Evolutionary conservation across 2,797 vertebrate genomes (phyloP), one percentile per base, ranked within the genome.

Genomic region (Lindbergichthys nudifrons): DNA sequence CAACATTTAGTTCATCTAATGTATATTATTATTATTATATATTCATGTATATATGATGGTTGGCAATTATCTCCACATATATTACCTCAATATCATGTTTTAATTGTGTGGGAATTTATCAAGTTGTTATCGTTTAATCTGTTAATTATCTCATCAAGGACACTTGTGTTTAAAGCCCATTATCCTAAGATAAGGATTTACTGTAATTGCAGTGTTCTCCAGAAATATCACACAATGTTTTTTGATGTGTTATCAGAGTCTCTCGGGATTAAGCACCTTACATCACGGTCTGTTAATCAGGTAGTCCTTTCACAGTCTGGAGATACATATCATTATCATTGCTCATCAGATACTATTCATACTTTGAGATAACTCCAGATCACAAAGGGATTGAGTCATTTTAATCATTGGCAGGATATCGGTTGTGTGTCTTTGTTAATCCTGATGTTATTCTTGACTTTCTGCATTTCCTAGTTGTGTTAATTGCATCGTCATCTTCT

Each of bases 91-190:
- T 26, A 60, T 79, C 18, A 50, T 15, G 3, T 67, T 36, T 52
- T 65, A 3, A 69, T 78, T 56, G 46, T 65, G 69, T 39, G 56
- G 43, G 69, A 72, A 59, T 57, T 70, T 59, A 3, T 14, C 58
- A 66, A 23, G 41, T 70, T 70, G 30, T 61, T 77, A 82, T 88
- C 85, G 66, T 79, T 43, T 80, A 60, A 81, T 85, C 62, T 65
- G 42, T 61, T 70, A 75, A 87, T 87, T 64, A 67, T 83, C 75
- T 61, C 54, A 79, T 63, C 70, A 61, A 69, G 39, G 64, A 73
- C 26, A 68, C 72, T 70, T 74, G 13, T 65, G 39, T 75, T 63
- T 43, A 50, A 61, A 76, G 58, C 46, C 52, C 54, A 4, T 82
- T 68, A 58, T 70, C 18, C 64, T 12, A 32, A 70, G 76, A 83